phyloP scores from a whole-genome alignment of 2,888 invertebrate species.

The Apotomis capreana region DNA sequence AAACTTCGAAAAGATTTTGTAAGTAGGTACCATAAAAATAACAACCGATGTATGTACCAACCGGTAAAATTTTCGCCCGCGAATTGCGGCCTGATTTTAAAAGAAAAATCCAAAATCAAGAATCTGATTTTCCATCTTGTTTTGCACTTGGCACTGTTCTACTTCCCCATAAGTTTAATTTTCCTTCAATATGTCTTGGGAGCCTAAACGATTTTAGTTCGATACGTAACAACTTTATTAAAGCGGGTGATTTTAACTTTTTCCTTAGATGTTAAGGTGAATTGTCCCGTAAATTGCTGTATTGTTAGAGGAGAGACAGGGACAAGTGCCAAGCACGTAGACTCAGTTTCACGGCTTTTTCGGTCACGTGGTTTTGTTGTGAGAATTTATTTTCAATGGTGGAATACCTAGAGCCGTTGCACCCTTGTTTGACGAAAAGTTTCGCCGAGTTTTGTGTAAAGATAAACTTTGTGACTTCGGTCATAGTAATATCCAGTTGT shows the following conservation, averaged over 20 bases:
- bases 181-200: constrained; percentile 8
- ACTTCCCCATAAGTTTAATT: constrained; percentile 6
- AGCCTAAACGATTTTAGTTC: constrained; percentile 27
- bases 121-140: constrained; percentile 3
- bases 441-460: constrained; percentile 14
- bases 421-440: constrained; percentile 9
- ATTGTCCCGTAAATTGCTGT: not conserved
- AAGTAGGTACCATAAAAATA: not conserved
- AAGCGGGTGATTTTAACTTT: not conserved
- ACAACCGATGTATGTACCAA: no score
- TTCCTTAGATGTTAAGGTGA: constrained; percentile 8
- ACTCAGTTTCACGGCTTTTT: constrained; percentile 58
- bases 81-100: constrained; percentile 13
- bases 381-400: constrained; percentile 61
- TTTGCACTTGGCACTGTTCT: not conserved
- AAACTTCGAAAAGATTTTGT: not conserved
- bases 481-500: no score
- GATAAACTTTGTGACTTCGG: no score
- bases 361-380: constrained; percentile 63
- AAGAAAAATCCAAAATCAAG: constrained; percentile 1
- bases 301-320: constrained; percentile 43
- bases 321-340: constrained; percentile 63
- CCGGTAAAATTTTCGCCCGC: not conserved
- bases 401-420: constrained; percentile 12
- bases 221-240: constrained; percentile 7